These are phyloP conservation scores for Antedon mediterranea DNA, from an alignment of 53 echinoderm and acorn worm genomes.

Conservation along the genomic window DNA sequence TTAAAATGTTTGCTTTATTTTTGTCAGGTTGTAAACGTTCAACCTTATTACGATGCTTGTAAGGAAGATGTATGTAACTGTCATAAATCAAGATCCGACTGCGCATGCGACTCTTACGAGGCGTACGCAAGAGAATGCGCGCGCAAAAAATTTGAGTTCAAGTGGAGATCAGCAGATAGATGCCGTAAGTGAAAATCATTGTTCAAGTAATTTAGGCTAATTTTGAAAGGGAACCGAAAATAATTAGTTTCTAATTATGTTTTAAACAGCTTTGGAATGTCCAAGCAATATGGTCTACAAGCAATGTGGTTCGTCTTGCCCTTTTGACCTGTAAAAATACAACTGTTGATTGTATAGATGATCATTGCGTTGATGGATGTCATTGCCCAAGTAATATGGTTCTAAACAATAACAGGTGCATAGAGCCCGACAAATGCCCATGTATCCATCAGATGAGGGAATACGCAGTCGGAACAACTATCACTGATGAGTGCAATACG, in stretches of 20 bases:
- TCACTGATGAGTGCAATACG: neutral
- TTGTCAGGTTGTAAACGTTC: neutral
- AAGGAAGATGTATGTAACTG: conserved; percentile 4
- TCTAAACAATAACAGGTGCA: neutral
- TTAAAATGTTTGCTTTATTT: neutral
- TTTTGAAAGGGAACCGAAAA: no score
- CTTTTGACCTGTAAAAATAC: conserved; percentile 17
- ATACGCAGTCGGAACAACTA: neutral
- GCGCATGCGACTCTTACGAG: neutral
- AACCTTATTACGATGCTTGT: conserved; percentile 1
- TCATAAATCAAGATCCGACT: neutral
- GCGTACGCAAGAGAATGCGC: conserved; percentile 6
- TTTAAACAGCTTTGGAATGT: conserved; percentile 40
- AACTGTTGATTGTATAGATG: neutral
- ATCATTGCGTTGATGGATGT: conserved; percentile 23
- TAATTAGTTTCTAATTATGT: no score
- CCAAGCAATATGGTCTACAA: conserved; percentile 26
- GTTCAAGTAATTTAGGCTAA: no score
- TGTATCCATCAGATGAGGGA: neutral
- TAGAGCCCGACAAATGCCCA: neutral
- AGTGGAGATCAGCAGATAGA: neutral
- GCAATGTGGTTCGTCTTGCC: conserved; percentile 24
- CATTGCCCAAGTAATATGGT: conserved; percentile 28
- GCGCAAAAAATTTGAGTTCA: neutral
- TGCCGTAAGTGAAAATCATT: conserved; percentile 10